phyloP scores from a whole-genome alignment of 2,888 invertebrate species.

The Mamestra brassicae region DNA sequence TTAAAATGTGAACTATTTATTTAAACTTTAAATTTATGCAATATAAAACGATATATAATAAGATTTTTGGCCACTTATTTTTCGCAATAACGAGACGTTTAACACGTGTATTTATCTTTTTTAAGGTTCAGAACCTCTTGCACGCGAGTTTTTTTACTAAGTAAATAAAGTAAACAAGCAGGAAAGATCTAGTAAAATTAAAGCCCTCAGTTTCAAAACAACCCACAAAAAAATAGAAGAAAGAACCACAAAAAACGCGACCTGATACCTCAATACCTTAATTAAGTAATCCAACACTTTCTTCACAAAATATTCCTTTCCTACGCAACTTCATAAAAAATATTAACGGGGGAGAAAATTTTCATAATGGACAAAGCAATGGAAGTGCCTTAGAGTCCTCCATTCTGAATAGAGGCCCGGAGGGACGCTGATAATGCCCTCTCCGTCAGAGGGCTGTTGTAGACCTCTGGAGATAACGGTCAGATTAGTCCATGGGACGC shows the following conservation, averaged over 20 bases:
- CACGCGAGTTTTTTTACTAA: too few relatives aligned
- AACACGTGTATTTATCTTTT: too few relatives aligned
- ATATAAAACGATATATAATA: background rate
- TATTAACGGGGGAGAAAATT: conserved; percentile 67
- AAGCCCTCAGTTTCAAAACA: conserved; percentile 12
- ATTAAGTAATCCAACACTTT: conserved; percentile 68
- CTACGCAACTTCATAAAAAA: conserved; percentile 61
- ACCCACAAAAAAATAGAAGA: conserved; percentile 15
- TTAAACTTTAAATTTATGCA: too few relatives aligned
- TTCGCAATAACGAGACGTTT: background rate
- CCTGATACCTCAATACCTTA: conserved; percentile 57
- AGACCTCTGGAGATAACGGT: conserved; percentile 71
- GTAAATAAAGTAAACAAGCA: conserved; percentile 5
- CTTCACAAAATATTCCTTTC: conserved; percentile 54
- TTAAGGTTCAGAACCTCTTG: too few relatives aligned
- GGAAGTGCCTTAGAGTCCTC: conserved; percentile 65
- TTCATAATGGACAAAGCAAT: conserved; percentile 73
- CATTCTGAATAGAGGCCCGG: conserved; percentile 69
- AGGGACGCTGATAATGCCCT: conserved; percentile 80
- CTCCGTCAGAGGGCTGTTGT: conserved; percentile 74
- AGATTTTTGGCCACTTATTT: background rate
- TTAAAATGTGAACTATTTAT: too few relatives aligned
- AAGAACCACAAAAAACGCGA: conserved; percentile 28
- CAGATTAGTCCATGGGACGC: conserved; percentile 68
- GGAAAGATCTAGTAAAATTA: conserved; percentile 1